A percentile compares a stretch with the other conserved stretches of the same genome.
Evolutionary conservation across 2,888 invertebrate genomes (phyloP).

Genomic region (Eudasyphora cyanicolor): DNA sequence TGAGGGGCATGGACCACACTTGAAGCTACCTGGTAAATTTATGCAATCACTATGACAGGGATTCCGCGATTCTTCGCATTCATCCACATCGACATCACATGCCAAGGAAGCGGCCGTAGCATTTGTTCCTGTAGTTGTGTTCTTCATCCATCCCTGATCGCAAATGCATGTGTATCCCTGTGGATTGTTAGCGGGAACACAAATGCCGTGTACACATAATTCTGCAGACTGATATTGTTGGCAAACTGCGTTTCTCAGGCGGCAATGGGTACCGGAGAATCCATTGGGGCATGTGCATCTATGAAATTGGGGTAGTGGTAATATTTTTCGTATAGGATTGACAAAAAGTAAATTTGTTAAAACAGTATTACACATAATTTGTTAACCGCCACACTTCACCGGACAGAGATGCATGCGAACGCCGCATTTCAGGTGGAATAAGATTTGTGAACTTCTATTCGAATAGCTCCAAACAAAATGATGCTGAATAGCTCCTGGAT

Average conservation of each 20-base stretch:
- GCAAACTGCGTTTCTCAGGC: constrained; percentile 87
- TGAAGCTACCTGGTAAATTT: constrained; percentile 93
- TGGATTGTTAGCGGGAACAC: constrained; percentile 84
- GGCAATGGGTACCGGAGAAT: constrained; percentile 92
- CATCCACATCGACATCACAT: constrained; percentile 92
- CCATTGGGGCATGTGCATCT: constrained; percentile 89
- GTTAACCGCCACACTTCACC: too few species aligned
- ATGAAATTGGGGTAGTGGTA: constrained; percentile 37
- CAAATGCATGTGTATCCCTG: constrained; percentile 89
- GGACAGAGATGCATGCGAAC: too few species aligned
- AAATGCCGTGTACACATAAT: constrained; percentile 93
- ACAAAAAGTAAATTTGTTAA: too few species aligned
- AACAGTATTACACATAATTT: too few species aligned
- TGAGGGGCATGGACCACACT: constrained; percentile 92
- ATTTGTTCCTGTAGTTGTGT: constrained; percentile 81
- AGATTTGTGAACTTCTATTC: too few species aligned
- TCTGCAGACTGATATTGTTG: constrained; percentile 84
- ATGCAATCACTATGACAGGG: constrained; percentile 92
- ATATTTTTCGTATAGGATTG: too few species aligned
- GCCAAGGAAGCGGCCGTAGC: constrained; percentile 73
- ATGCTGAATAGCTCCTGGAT: too few species aligned
- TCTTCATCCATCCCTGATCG: constrained; percentile 93
- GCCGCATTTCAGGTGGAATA: too few species aligned
- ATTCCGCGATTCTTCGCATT: constrained; percentile 86
- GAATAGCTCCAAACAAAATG: too few species aligned